Base-by-base conservation (phyloP, 1,140 invertebrate genomes). In the Drosophila erecta region DNA sequence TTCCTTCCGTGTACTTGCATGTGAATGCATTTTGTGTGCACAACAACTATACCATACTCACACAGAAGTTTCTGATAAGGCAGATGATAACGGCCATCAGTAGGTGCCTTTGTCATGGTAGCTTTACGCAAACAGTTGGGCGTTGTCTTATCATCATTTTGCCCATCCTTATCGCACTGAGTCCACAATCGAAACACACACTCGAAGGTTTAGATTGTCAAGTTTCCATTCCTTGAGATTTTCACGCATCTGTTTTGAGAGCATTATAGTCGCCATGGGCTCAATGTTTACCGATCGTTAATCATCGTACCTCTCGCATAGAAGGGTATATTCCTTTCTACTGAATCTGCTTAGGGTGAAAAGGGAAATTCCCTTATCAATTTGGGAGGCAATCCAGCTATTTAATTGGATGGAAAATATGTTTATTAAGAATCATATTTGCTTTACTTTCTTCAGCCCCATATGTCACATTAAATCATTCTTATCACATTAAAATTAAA, bases 31-130 rank as follows among this genome's bases (percentile, higher is more conserved):
- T 78, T 64, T 61, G 64, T 78, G 86, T 65, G 49, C 64, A 87
- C 78, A 86, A 74, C 74, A 77, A 81, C 22, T 55, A 51, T 41
- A 61, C 74, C 38, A 44, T 87, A 55, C 53, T 53, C 43, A 40
- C 15, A 62, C 43, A 78, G 59, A 57, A 75, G 64, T 56, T 57
- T 71, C 51, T 58, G 58, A 87, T 86, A 78, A 67, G 46, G 46
- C 66, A 38, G 27, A 56, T 49, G 50, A 38, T 70, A 69, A 69
- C 33, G 65, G 69, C 69, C 64, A 61, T 53, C 33, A 51, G 24
- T 20, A 8, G 20, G 20, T 51, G 46, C 24, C 46, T 50, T 60
- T 60, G 65, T 53, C 44, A 49, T 43, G 64, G 37, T 49, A 69
- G 44, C 73, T 73, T 67, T 47, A 58, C 49, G 65, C 65, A 51